These are phyloP conservation scores for roundworm (Caenorhabditis elegans) DNA, from an alignment of 1,140 invertebrate genomes.

Conservation along the genomic window WBcel235 BX284604.4:3756001-3756500, in stretches of 20 bases:
- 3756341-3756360: background rate
- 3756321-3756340: too few species aligned
- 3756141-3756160: background rate
- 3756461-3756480: background rate
- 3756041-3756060: background rate
- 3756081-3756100: background rate
- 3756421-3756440: background rate
- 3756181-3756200: too few species aligned
- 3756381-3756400: background rate
- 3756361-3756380: slow-evolving; percentile 6
- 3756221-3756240: background rate
- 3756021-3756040: too few species aligned
- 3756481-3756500: too few species aligned
- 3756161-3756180: background rate
- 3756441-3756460: background rate
- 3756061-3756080: background rate
- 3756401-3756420: background rate
- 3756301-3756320: background rate
- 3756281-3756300: background rate
- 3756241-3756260: slow-evolving; percentile 1
- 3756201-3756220: too few species aligned
- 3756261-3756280: background rate
- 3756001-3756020: too few species aligned
- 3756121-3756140: too few species aligned
- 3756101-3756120: too few species aligned